A percentile compares a stretch with the other conserved stretches of the same genome.
Conservation (phyloP, 2,888 invertebrate species). For the Drosophila stalkeri region DNA sequence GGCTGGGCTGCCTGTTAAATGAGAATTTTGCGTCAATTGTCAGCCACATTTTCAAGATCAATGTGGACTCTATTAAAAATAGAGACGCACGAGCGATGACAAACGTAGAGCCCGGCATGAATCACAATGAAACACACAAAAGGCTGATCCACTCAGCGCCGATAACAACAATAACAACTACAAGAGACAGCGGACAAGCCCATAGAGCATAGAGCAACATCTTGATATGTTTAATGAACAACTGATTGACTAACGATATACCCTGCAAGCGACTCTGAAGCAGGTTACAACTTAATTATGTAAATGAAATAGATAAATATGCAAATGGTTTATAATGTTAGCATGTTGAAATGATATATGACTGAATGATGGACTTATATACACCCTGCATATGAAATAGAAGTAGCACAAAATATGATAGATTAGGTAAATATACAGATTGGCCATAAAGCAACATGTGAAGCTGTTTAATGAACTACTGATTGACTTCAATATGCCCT, state of each 20-base stretch:
- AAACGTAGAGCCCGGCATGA: conserved; percentile 49
- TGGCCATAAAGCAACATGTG: no score
- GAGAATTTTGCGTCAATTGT: conserved; percentile 54
- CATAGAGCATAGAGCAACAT: conserved; percentile 34
- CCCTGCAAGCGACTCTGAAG: not conserved
- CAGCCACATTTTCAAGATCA: conserved; percentile 75
- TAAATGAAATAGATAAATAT: not conserved
- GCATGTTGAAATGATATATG: not conserved
- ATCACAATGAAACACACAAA: conserved; percentile 67
- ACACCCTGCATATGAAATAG: not conserved
- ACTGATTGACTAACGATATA: not conserved
- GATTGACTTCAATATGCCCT: not conserved
- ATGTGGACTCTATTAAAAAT: conserved; percentile 60
- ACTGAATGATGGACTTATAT: not conserved
- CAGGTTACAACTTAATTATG: not conserved
- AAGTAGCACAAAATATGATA: not conserved
- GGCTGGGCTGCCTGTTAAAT: conserved; percentile 19
- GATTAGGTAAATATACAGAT: no score
- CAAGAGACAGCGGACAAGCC: conserved; percentile 36
- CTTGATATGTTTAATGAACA: not conserved
- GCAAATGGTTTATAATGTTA: not conserved
- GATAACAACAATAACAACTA: conserved; percentile 9
- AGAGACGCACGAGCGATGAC: conserved; percentile 34
- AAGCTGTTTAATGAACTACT: not conserved
- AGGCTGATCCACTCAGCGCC: conserved; percentile 17